A percentile compares a stretch with the other conserved stretches of the same genome.
phyloP scores from a whole-genome alignment of 2,797 vertebrate species.

The Rallus crepitans region DNA sequence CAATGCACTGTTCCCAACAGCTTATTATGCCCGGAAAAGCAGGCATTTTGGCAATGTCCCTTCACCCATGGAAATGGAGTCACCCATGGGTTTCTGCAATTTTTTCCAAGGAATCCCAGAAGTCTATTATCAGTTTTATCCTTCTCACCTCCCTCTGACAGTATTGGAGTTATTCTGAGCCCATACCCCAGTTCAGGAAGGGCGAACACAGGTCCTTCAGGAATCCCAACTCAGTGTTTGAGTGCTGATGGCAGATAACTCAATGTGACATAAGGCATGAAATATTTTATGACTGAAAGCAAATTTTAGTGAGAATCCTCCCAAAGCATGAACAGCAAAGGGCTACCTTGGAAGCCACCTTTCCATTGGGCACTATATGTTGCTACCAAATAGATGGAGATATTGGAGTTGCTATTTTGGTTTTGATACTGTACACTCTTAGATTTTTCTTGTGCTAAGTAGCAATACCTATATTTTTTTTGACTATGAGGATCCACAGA shows the following conservation, averaged over 20 bases:
- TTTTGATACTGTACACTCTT: background rate
- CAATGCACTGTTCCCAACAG: background rate
- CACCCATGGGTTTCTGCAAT: background rate
- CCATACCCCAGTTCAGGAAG: background rate
- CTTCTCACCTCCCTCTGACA: background rate
- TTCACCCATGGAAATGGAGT: fast-evolving
- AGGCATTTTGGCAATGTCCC: background rate
- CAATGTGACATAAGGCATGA: background rate
- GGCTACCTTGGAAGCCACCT: background rate
- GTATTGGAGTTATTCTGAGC: background rate
- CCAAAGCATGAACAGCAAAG: background rate
- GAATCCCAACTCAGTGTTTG: background rate
- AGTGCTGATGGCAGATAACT: background rate
- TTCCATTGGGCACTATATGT: background rate
- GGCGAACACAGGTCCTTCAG: background rate
- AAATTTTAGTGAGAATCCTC: background rate
- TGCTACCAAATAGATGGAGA: background rate
- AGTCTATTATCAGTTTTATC: background rate
- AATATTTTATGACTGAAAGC: background rate
- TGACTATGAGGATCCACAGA: background rate
- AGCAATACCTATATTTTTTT: background rate
- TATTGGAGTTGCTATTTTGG: background rate
- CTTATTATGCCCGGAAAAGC: background rate
- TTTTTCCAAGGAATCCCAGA: background rate
- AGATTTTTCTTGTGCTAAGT: background rate